Evolutionary conservation across 53 echinoderm and acorn worm species (phyloP), one percentile per base, ranked within the genome.

Genomic region (Holothuria leucospilota): DNA sequence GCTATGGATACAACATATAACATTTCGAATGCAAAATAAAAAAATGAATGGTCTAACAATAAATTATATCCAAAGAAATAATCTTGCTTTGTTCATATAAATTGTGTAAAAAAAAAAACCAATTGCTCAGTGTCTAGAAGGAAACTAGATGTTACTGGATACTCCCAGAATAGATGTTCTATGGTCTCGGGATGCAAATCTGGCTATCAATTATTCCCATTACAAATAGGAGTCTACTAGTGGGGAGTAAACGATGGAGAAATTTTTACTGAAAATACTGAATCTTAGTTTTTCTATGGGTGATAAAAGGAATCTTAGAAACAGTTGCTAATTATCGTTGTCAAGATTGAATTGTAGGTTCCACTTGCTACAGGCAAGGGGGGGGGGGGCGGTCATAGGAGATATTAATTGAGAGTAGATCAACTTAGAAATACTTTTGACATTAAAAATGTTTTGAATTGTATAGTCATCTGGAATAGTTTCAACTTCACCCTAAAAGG

Each of bases 61-160:
- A 34, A 34, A 68, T 15, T 8, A 29, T 26, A 15, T 15, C 68
- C 68, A 30, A 68, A 68, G 16, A 68, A 68, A 21, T 29, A 6
- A 13, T 71, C 71, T 11, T 28, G 39, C 21, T 39, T 71, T 28
- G 71, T 39, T 20, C 30, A 39, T 1, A 71, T 71, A 71, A 38
- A 71, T 39, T 71, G 71, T n/a, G n/a, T n/a, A n/a, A n/a, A n/a
- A n/a, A n/a, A n/a, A 40, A 71, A 71, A 39, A 71, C 20, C 18
- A 15, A 42, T 38, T 39, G 72, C 24, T 71, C 72, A 24, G 15
- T 12, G 12, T 71, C 72, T 16, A 39, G 16, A 42, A 71, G 46
- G 39, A 71, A 39, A 39, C 71, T 71, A 14, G 72, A 71, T 9
- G 40, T 71, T 14, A 71, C 14, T 42, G 40, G 72, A 18, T 20